Evolutionary conservation across 2,797 vertebrate genomes (phyloP), one percentile per base, ranked within the genome.

Genomic region (Pempheris klunzingeri): DNA sequence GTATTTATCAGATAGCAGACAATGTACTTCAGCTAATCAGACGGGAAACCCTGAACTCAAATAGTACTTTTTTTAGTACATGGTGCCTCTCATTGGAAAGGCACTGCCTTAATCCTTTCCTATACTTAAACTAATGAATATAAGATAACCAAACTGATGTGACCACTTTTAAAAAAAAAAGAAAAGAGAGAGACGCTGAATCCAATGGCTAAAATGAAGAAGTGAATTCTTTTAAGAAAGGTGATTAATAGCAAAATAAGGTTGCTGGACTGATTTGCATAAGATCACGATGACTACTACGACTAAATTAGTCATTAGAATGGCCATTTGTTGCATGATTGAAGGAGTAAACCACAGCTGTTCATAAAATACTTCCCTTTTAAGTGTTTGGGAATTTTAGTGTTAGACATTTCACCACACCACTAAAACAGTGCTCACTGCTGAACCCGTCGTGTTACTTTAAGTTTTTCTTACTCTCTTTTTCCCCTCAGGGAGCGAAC

Each of bases 401-500:
- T 17, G 52, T 28, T 1, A 22, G 13, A 28, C 57, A 26, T 65
- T 24, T 30, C 7, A 44, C 22, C 58, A 67, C 43, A 7, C 4
- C 11, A 28, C 28, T n/a, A n/a, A 66, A 11, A 63, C 18, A 2
- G 2, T 14, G 3, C 4, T 74, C n/a, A 73, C n/a, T 2, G 2
- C 17, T 54, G 34, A 26, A 43, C 0, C 7, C 9, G 3, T 4
- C 10, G 6, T 7, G 41, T 36, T n/a, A 26, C 22, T 60, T 44
- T 1, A 26, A 4, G 12, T n/a, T 46, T 4, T 61, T 55, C 30
- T 8, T 30, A 7, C 30, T 68, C 30, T 80, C 3, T 83, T 62
- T 85, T 18, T 62, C 32, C 26, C 77, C 34, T 20, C 78, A 95
- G 95, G 77, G 92, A 94, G 76, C 85, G 92, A 60, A 88, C 93